Evolutionary conservation across 2,113 vertebrate genomes (phyloP), one percentile per base, ranked within the genome.

Genomic region (Prolemur simus): DNA sequence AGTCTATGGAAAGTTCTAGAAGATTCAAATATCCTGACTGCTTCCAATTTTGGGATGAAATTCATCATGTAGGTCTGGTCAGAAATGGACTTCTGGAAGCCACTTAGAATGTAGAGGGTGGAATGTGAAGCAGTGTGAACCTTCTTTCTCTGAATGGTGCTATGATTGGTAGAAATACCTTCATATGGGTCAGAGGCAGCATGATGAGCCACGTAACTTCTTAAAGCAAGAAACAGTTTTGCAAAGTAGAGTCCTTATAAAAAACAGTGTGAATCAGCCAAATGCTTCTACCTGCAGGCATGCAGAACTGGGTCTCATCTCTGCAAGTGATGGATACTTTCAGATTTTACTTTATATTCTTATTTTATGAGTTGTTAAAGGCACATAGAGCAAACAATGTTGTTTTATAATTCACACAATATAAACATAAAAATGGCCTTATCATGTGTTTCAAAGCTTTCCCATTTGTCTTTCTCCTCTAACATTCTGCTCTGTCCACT

Each of bases 361-460:
- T 86, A 52, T n/a, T 83, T 88, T 34, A 84, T 80, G 15, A 88
- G 71, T 92, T 92, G 18, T 47, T 68, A 89, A 93, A 68, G 66
- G 21, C 6, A 90, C 23, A 60, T 60, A 52, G 14, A 64, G 9
- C 45, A 56, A 86, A 45, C 21, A 68, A 42, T 68, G 42, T 81
- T 68, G 18, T 85, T 77, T 93, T 58, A 45, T 20, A 87, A 91
- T 63, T 49, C 39, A 77, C 23, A 91, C 17, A 74, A 27, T 52
- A 45, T 87, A 93, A 89, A 86, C 39, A 88, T 37, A 80, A 86
- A 82, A 87, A 81, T 37, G 21, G 2, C 18, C 39, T 87, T 86
- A 69, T 58, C 49, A 25, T 32, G 17, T 82, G 66, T 66, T 93
- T 93, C 58, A 78, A 88, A 89, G 14, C 34, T 45, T 78, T 82